Evolutionary conservation across 2,888 invertebrate species (phyloP), one percentile per base, ranked within the genome.

Genomic region (Abrostola triplasia): DNA sequence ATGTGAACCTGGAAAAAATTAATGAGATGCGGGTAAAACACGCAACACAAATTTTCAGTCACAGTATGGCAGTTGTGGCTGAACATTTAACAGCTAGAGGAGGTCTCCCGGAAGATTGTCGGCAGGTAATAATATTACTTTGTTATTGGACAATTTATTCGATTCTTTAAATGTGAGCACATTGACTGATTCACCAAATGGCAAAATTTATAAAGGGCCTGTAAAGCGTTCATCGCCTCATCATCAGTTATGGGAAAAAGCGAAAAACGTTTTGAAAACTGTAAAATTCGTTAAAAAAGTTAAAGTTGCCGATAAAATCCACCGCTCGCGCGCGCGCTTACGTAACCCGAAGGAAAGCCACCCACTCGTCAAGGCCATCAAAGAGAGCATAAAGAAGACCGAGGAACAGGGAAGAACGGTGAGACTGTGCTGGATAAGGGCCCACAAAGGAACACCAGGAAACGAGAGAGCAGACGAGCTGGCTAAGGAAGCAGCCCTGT

Each of bases 1-100:
- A 42, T 12, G 5, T 42, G 6, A 12, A 12, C 12, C 42, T 12
- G 0, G 42, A n/a, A 12, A 42, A 42, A 42, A 42, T 42, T 5
- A 42, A 42, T 42, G 12, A 42, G 12, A 12, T 42, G 42, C n/a
- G 12, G 2, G 42, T 42, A 6, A 42, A 42, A 12, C 12, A n/a
- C 0, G 42, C 42, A 11, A 42, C 42, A 5, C 42, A 42, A 12
- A 12, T 42, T 2, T 42, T 42, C 1, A 42, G 42, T 12, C 42
- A 81, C 48, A 76, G 79, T 48, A 74, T 83, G 6, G 81, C 81
- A 6, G 76, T 80, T 0, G 77, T 58, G 0, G 55, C 80, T 5
- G 59, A 70, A 52, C 72, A 72, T 61, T 54, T 75, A 10, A 40
- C 58, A 0, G 66, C 42, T 7, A 66, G 60, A n/a, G 67, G 64